phyloP scores from a whole-genome alignment of 2,797 vertebrate species.

The Myotis planiceps region DNA sequence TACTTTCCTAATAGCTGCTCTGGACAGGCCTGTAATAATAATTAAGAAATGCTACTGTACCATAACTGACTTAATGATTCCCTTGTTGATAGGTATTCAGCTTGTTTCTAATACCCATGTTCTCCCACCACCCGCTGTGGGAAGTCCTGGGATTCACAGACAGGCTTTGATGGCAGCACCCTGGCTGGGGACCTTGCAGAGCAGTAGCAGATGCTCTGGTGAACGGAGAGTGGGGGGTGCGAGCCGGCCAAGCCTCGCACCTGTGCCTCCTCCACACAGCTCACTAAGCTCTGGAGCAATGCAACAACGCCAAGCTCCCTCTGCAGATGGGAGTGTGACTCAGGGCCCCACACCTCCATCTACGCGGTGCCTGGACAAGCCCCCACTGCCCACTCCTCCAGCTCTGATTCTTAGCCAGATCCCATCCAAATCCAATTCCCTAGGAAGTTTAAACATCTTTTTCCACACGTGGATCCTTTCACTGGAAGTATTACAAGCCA shows the following conservation, averaged over 20 bases:
- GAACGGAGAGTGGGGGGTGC: background rate
- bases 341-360: fast-evolving
- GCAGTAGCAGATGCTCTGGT: background rate
- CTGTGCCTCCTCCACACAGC: too few species aligned
- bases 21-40: background rate
- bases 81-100: background rate
- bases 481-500: background rate
- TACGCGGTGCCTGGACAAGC: background rate
- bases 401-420: background rate
- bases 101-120: background rate
- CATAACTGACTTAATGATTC: background rate
- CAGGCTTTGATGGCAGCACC: background rate
- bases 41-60: background rate
- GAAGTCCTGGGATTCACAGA: background rate
- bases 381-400: too few species aligned
- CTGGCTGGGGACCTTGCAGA: background rate
- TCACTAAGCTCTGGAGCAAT: background rate
- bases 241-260: background rate
- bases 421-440: background rate
- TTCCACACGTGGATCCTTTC: background rate
- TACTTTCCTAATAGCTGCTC: background rate
- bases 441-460: background rate
- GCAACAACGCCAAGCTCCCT: fast-evolving
- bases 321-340: background rate
- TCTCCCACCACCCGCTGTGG: background rate